Percentiles rank a stretch among this genome's conserved stretches.
These are phyloP conservation scores for Mesorhabditis belari DNA, from an alignment of 2,888 invertebrate species.

Conservation along the genomic window DNA sequence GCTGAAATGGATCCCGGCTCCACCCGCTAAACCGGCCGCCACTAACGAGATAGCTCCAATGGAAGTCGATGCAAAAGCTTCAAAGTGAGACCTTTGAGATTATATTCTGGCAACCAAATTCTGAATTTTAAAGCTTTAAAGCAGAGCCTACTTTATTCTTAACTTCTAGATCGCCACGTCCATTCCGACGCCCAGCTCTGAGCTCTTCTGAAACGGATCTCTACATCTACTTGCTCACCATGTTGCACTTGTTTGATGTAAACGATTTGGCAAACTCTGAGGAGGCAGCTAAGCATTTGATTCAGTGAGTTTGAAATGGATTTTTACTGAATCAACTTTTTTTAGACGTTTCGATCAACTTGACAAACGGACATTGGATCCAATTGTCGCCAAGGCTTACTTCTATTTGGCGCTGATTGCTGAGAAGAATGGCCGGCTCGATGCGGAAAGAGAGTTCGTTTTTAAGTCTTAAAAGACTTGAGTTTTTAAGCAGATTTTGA, in stretches of 20 bases:
- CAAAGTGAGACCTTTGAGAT: too few relatives aligned
- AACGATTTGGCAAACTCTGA: constrained; percentile 25
- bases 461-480: too few relatives aligned
- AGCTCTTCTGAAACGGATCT: constrained; percentile 33
- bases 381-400: constrained; percentile 89
- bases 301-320: constrained; percentile 11
- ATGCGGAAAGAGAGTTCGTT: constrained; percentile 18
- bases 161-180: constrained; percentile 7
- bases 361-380: constrained; percentile 84
- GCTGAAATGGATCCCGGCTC: constrained; percentile 5
- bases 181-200: constrained; percentile 6
- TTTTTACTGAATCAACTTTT: constrained; percentile 63
- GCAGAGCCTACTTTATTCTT: not conserved
- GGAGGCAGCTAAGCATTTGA: constrained; percentile 21
- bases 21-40: constrained; percentile 5
- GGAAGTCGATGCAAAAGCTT: constrained; percentile 13
- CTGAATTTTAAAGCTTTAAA: constrained; percentile 2
- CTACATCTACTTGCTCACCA: constrained; percentile 42
- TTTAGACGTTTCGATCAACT: constrained; percentile 64
- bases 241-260: constrained; percentile 31
- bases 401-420: constrained; percentile 85
- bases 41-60: too few relatives aligned
- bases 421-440: constrained; percentile 64
- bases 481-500: too few relatives aligned
- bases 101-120: too few relatives aligned